These are phyloP conservation scores for Drosophila greeni DNA, from an alignment of 2,888 invertebrate genomes.

Conservation along the genomic window DNA sequence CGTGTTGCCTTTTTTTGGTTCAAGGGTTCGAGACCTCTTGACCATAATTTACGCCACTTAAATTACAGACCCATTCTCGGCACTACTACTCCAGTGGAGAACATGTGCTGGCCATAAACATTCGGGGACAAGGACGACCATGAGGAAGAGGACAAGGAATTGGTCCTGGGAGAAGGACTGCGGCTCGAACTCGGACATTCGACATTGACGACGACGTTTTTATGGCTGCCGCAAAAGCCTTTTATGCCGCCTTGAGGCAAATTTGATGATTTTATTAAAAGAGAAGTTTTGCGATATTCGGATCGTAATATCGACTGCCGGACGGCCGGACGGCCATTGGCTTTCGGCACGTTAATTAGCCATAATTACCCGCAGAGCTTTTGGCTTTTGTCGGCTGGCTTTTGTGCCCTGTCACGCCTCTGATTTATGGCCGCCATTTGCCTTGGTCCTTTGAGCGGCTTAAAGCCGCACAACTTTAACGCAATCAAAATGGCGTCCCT, in stretches of 20 bases:
- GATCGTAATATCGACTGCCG: conserved; percentile 45
- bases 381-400: conserved; percentile 67
- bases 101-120: conserved; percentile 64
- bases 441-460: conserved; percentile 47
- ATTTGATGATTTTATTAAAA: conserved; percentile 70
- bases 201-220: conserved; percentile 57
- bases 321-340: conserved; percentile 2
- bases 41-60: conserved; percentile 70
- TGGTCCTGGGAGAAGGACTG: conserved; percentile 42
- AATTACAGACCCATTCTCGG: conserved; percentile 49
- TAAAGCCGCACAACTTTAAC: conserved; percentile 63
- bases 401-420: conserved; percentile 70
- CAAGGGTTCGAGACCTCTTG: conserved; percentile 50
- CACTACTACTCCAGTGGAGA: conserved; percentile 32
- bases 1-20: conserved; percentile 35
- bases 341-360: conserved; percentile 63
- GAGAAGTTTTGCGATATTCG: conserved; percentile 41
- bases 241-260: conserved; percentile 63
- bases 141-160: conserved; percentile 37
- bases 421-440: conserved; percentile 62
- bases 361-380: conserved; percentile 70
- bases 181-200: conserved; percentile 22
- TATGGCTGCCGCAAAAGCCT: conserved; percentile 63
- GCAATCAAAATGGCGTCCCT: conserved; percentile 52
- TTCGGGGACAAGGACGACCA: conserved; percentile 32